phyloP scores from a whole-genome alignment of 2,113 vertebrate genomes.

The Boulengeromyrus knoepffleri region DNA sequence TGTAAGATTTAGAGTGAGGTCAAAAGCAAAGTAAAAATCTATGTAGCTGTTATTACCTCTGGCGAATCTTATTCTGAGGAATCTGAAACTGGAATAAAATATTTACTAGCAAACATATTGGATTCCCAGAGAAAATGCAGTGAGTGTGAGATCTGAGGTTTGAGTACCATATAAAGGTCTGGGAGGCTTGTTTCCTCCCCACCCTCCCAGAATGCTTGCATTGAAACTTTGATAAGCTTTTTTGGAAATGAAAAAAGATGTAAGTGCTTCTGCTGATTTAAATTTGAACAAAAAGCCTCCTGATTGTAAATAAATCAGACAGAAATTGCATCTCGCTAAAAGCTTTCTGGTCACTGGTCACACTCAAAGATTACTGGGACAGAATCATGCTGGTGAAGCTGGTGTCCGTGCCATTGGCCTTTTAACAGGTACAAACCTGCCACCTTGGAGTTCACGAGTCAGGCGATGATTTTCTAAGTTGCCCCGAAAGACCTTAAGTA shows the following conservation, averaged over 20 bases:
- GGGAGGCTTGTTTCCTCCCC: neutral
- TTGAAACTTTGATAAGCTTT: constrained; percentile 20
- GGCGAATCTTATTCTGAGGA: constrained; percentile 51
- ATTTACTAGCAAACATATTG: constrained; percentile 25
- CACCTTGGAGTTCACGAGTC: neutral
- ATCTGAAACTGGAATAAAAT: constrained; percentile 37
- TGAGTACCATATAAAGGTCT: neutral
- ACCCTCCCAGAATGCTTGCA: neutral
- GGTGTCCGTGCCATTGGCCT: neutral
- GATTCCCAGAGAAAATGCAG: neutral
- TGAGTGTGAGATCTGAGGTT: neutral
- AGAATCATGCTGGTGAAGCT: neutral
- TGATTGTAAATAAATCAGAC: constrained; percentile 7
- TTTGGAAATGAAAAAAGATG: constrained; percentile 19
- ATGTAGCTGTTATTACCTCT: constrained; percentile 53
- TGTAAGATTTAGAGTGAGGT: constrained; percentile 63
- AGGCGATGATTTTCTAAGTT: neutral
- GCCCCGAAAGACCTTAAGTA: neutral
- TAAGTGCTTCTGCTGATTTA: neutral
- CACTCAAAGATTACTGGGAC: neutral
- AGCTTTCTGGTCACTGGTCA: neutral
- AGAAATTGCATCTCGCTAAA: neutral
- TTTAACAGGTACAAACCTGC: neutral
- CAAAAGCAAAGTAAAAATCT: constrained; percentile 59
- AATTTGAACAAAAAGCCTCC: constrained; percentile 5